Evolutionary conservation across 2,113 vertebrate genomes (phyloP).

Genomic region (Pterocles gutturalis): DNA sequence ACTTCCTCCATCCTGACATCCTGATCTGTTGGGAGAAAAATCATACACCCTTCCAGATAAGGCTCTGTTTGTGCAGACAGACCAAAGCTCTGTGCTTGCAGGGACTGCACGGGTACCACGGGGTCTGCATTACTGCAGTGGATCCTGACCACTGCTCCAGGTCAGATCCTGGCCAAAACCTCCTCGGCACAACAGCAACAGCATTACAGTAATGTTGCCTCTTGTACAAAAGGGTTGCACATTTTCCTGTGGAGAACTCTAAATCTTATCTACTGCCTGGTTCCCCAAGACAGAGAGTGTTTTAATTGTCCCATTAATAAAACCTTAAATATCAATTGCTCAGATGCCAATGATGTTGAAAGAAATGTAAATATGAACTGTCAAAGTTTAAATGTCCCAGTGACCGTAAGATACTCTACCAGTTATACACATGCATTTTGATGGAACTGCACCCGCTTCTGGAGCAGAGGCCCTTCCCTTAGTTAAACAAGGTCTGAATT

Average conservation of each 20-base stretch:
- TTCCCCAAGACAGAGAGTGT: neutral
- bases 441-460: neutral
- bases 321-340: conserved; percentile 31
- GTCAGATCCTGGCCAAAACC: neutral
- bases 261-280: neutral
- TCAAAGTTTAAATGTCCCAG: neutral
- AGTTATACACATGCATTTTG: neutral
- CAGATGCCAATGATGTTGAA: neutral
- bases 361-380: neutral
- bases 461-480: neutral
- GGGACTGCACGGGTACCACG: accelerated
- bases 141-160: accelerated
- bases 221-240: neutral
- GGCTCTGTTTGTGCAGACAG: neutral
- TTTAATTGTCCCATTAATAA: conserved; percentile 19
- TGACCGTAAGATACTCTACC: neutral
- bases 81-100: neutral
- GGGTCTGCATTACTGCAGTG: no score
- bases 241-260: neutral
- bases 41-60: neutral
- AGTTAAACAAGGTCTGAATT: conserved; percentile 61
- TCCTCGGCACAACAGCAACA: neutral
- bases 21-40: neutral
- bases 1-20: neutral
- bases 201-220: neutral